Conservation (phyloP, 2,797 vertebrate genomes). For the Semaprochilodus insignis region DNA sequence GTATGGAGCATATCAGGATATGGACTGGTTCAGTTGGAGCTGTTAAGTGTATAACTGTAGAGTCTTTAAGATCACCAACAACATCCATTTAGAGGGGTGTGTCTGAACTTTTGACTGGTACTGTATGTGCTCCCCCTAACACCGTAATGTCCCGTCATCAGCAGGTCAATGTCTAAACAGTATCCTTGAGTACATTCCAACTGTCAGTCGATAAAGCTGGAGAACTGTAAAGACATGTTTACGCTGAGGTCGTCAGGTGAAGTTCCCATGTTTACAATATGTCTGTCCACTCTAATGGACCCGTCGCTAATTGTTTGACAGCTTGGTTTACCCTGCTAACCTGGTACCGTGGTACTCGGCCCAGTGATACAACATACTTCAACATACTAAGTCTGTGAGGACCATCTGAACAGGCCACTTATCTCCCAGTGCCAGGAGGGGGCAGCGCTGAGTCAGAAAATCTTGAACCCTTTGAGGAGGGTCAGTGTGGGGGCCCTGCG, state of each 20-base stretch:
- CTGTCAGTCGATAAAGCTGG: background rate
- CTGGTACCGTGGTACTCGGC: too few relatives aligned
- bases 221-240: background rate
- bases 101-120: too few relatives aligned
- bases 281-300: background rate
- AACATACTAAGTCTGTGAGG: background rate
- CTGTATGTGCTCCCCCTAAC: too few relatives aligned
- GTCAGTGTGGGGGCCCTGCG: constrained; percentile 89
- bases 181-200: background rate
- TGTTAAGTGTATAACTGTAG: too few relatives aligned
- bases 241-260: too few relatives aligned
- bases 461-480: constrained; percentile 92
- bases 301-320: too few relatives aligned
- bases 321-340: too few relatives aligned
- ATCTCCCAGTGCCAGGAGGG: constrained; percentile 29
- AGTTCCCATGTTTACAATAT: background rate
- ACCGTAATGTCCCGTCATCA: background rate
- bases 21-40: too few relatives aligned
- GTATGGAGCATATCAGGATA: too few relatives aligned
- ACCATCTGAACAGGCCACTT: background rate
- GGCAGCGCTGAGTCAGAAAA: constrained; percentile 80
- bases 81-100: too few relatives aligned
- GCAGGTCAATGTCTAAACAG: background rate
- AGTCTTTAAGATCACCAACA: too few relatives aligned
- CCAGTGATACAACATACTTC: background rate